These are phyloP conservation scores for Perognathus longimembris DNA, from an alignment of 2,113 vertebrate species.

Conservation along the genomic window DNA sequence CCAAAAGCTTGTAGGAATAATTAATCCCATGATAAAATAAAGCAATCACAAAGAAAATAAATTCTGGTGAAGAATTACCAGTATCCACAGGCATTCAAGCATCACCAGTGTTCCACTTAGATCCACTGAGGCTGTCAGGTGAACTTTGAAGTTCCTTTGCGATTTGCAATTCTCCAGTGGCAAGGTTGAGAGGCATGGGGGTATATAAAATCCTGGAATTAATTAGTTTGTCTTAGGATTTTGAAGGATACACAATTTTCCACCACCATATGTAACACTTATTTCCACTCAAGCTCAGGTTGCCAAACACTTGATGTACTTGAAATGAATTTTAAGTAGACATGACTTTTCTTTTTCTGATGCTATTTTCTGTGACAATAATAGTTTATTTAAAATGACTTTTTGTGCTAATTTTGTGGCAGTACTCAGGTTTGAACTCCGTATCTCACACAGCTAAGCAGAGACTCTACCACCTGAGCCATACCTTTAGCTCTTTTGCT, in stretches of 20 bases:
- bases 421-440: too few species aligned
- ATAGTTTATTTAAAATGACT: not conserved
- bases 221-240: not conserved
- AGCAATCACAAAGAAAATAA: not conserved
- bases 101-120: not conserved
- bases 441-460: too few species aligned
- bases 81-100: fast-evolving
- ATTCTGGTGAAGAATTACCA: not conserved
- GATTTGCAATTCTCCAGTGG: not conserved
- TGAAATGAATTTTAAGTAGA: too few species aligned
- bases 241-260: not conserved
- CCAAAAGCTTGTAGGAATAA: not conserved
- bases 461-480: too few species aligned
- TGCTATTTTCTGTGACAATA: not conserved
- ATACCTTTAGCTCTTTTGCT: too few species aligned
- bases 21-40: conserved; percentile 2
- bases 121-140: not conserved
- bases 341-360: not conserved
- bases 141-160: not conserved
- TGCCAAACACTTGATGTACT: not conserved
- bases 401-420: too few species aligned
- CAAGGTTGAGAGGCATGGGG: not conserved
- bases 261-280: not conserved
- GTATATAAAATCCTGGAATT: not conserved
- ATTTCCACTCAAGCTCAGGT: not conserved